Conservation (phyloP, 2,113 vertebrate species). For the Numenius arquata region DNA sequence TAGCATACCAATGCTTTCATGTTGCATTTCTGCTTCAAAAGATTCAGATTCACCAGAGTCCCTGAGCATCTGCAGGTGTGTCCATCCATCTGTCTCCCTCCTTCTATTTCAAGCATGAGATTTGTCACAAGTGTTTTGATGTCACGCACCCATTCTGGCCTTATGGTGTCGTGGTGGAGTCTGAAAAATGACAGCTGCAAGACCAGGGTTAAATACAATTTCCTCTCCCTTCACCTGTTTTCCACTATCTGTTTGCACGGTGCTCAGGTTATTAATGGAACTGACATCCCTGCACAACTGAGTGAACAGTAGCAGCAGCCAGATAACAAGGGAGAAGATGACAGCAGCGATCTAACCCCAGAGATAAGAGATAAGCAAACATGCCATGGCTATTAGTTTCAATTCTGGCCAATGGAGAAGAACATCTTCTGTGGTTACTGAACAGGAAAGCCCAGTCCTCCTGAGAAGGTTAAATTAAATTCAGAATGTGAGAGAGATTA, state of each 20-base stretch:
- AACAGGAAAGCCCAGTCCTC: neutral
- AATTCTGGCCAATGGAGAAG: slow-evolving; percentile 35
- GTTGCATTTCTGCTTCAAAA: neutral
- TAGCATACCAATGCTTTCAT: neutral
- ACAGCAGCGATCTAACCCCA: slow-evolving; percentile 65
- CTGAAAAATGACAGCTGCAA: slow-evolving; percentile 73
- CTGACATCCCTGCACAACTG: slow-evolving; percentile 75
- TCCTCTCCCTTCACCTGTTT: slow-evolving; percentile 68
- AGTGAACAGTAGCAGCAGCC: slow-evolving; percentile 70
- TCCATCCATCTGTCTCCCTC: slow-evolving; percentile 27
- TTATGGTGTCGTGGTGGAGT: neutral
- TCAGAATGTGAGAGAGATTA: neutral
- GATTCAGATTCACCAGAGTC: neutral
- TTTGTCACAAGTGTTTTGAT: slow-evolving; percentile 59
- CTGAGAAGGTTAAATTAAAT: slow-evolving; percentile 25
- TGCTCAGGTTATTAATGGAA: slow-evolving; percentile 77
- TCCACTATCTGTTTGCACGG: slow-evolving; percentile 64
- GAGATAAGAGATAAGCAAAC: slow-evolving; percentile 70
- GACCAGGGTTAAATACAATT: slow-evolving; percentile 73
- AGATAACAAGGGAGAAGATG: slow-evolving; percentile 76
- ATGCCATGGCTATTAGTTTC: slow-evolving; percentile 64
- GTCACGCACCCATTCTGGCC: slow-evolving; percentile 9
- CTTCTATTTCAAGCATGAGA: slow-evolving; percentile 17
- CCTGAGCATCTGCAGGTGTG: neutral
- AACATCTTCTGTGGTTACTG: neutral